Evolutionary conservation across 2,797 vertebrate genomes (phyloP).

Genomic region (Coreius guichenoti): DNA sequence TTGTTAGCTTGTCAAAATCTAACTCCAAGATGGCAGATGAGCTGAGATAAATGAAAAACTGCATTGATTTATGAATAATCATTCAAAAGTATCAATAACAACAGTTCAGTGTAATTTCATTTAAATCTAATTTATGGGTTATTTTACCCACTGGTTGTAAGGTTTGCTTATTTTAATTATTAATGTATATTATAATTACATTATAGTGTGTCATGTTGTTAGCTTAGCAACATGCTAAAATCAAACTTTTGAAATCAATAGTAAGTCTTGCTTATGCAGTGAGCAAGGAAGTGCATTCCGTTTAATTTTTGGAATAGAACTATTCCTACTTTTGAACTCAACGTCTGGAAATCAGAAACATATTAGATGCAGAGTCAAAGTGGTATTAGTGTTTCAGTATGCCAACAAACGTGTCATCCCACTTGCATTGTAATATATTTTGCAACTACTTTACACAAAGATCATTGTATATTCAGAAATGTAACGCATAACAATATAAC

Average conservation of each 20-base stretch:
- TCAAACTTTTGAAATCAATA: neutral
- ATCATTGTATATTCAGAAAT: constrained; percentile 1
- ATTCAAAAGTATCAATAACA: neutral
- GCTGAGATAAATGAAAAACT: neutral
- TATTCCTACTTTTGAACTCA: neutral
- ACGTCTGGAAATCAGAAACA: neutral
- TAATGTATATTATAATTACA: neutral
- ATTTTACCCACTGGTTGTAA: neutral
- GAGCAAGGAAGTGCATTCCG: neutral
- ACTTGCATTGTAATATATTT: neutral
- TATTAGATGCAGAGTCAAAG: neutral
- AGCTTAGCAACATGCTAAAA: constrained; percentile 16
- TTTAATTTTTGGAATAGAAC: neutral
- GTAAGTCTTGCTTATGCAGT: neutral
- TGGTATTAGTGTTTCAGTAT: neutral
- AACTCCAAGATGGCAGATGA: neutral
- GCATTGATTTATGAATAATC: neutral
- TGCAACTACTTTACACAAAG: neutral
- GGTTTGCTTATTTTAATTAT: neutral
- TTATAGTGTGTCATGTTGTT: neutral
- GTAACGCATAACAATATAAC: constrained; percentile 21
- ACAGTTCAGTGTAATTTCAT: neutral
- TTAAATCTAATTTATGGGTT: neutral
- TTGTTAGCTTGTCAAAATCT: neutral
- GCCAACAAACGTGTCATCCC: neutral